Evolutionary conservation across 2,888 invertebrate genomes (phyloP).

Genomic region (Ecliptopera silaceata): DNA sequence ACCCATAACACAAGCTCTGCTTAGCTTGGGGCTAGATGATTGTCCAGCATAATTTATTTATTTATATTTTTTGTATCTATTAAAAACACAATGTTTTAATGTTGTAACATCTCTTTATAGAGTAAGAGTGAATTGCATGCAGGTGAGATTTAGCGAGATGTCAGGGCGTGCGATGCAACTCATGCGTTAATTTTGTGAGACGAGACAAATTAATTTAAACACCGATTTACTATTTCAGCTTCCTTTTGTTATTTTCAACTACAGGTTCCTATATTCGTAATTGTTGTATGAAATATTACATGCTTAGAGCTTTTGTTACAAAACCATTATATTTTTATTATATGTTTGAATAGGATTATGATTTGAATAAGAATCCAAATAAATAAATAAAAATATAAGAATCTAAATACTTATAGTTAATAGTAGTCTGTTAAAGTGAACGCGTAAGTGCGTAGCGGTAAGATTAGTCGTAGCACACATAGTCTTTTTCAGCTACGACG

Average conservation of each 20-base stretch:
- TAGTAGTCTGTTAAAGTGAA: background rate
- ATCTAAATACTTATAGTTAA: too few relatives aligned
- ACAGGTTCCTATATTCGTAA: background rate
- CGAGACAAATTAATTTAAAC: conserved; percentile 76
- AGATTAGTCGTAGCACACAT: conserved; percentile 6
- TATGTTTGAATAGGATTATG: too few relatives aligned
- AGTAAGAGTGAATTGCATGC: conserved; percentile 54
- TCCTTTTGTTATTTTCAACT: conserved; percentile 17
- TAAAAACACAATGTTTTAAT: too few relatives aligned
- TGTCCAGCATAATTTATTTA: too few relatives aligned
- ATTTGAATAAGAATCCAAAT: too few relatives aligned
- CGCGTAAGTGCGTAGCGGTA: conserved; percentile 17
- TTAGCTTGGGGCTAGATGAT: too few relatives aligned
- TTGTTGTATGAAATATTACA: background rate
- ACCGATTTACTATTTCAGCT: conserved; percentile 52
- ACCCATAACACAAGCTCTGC: too few relatives aligned
- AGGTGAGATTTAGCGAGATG: conserved; percentile 75
- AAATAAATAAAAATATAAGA: too few relatives aligned
- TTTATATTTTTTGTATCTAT: too few relatives aligned
- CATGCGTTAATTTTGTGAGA: conserved; percentile 77
- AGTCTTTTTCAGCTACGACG: conserved; percentile 14
- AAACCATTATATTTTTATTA: background rate
- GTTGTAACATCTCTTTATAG: conserved; percentile 45
- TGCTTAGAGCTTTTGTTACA: too few relatives aligned
- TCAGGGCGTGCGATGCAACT: conserved; percentile 71